Percentiles rank a stretch among this genome's conserved stretches.
phyloP scores from a whole-genome alignment of 1,140 invertebrate species.

The Orchestia grillus region DNA sequence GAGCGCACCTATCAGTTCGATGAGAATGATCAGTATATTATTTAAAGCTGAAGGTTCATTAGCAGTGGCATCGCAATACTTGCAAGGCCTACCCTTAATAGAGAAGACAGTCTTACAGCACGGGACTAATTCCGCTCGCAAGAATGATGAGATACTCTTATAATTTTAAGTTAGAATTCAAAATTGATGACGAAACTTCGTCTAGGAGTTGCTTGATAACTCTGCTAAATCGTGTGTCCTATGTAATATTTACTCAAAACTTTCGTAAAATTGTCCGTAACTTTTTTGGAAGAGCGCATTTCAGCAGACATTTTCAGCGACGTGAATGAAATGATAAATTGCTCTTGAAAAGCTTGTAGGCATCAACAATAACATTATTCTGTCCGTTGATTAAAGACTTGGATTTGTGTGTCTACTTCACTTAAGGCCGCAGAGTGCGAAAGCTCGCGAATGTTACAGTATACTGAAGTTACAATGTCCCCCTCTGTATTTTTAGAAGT shows the following conservation, averaged over 20 bases:
- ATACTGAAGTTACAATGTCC: too few species aligned
- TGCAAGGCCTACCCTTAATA: not conserved
- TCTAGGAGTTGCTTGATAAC: not conserved
- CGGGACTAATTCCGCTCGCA: not conserved
- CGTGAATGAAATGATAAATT: not conserved
- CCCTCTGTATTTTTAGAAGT: too few species aligned
- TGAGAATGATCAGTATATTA: not conserved
- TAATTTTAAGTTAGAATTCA: not conserved
- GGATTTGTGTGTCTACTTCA: too few species aligned
- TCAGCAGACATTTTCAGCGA: not conserved
- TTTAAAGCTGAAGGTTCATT: not conserved
- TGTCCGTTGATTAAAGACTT: too few species aligned
- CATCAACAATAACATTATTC: too few species aligned
- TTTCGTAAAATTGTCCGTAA: not conserved
- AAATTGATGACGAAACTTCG: not conserved
- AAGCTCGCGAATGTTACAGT: too few species aligned
- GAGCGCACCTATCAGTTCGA: not conserved
- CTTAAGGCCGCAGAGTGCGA: too few species aligned
- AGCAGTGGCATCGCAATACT: not conserved
- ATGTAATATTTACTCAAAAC: not conserved
- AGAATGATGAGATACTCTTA: not conserved
- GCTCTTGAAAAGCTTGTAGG: too few species aligned
- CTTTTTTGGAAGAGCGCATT: not conserved
- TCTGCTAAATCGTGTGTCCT: not conserved
- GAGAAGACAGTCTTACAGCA: not conserved